Base-by-base conservation (phyloP, 2,797 vertebrate species). In the Rhabdophis nuchalis region DNA sequence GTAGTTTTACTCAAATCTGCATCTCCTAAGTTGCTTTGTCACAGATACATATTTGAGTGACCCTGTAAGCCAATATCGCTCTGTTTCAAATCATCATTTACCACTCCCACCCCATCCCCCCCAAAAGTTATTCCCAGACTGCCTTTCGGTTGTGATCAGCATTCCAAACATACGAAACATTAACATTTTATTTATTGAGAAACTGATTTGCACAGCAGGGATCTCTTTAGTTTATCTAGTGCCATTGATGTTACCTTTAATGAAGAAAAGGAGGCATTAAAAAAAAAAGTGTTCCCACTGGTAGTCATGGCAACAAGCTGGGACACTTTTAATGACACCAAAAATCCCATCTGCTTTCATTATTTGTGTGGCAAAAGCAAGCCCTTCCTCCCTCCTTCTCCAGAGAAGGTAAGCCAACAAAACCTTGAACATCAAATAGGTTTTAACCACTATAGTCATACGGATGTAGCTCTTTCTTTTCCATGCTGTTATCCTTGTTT, bases 231-330 rank as follows among this genome's bases (percentile, higher is more conserved):
- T 95, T 96, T 97, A 96, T 96, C 95, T 95, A 91, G 91, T 46
- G 14, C 93, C 93, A 94, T 91, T 91, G 86, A 92, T 96, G 93
- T 95, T 97, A 97, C 94, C 95, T 96, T 96, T 96, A 96, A 96
- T 95, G 95, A 96, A 96, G 95, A 96, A 96, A 96, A 96, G 96
- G 95, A 97, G 95, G 95, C 95, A 94, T 96, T 96, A 96, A 92
- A 96, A 97, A 96, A 97, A 97, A 95, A 92, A 96, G 95, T 93
- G 93, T 92, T 32, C 58, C 93, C 32, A 58, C 89, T 92, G 77
- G 95, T 97, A 96, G 92, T 95, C 90, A 0, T 96, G 94, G 95
- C 92, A 96, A 96, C 96, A 94, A 95, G 94, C 92, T 95, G 90
- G 94, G 92, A 93, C 87, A 94, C 93, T 97, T 95, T 89, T 86